Conservation (phyloP, 1,140 invertebrate species). For the Hirudo medicinalis region DNA sequence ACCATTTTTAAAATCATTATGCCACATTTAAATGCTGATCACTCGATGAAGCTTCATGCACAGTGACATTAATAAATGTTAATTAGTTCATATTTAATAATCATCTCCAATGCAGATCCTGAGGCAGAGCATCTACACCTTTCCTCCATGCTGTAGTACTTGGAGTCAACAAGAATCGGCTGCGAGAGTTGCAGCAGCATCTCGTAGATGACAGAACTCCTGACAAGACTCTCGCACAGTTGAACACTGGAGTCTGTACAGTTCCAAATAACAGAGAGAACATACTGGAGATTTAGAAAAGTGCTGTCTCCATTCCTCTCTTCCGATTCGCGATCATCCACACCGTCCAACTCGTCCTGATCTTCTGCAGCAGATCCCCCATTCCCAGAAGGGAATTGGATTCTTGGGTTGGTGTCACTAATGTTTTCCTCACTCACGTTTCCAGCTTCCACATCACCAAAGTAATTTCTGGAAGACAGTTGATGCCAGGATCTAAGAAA, state of each 20-base stretch:
- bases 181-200: conserved; percentile 13
- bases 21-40: not conserved
- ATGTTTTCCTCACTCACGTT: conserved; percentile 5
- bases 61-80: too few species aligned
- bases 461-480: conserved; percentile 19
- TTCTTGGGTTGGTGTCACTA: not conserved
- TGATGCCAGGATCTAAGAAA: conserved; percentile 19
- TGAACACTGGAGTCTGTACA: conserved; percentile 20
- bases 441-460: conserved; percentile 11
- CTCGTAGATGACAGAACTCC: conserved; percentile 17
- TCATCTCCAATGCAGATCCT: too few species aligned
- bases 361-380: too few species aligned
- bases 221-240: conserved; percentile 19
- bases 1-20: not conserved
- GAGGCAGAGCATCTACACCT: too few species aligned
- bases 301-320: not conserved
- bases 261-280: conserved; percentile 24
- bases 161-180: conserved; percentile 4
- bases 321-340: not conserved
- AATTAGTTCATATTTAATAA: too few species aligned
- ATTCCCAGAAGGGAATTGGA: too few species aligned
- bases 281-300: conserved; percentile 19
- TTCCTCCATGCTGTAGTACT: too few species aligned
- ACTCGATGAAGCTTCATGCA: too few species aligned
- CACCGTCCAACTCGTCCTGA: too few species aligned